phyloP scores from a whole-genome alignment of 2,113 vertebrate species.

The Nesoenas mayeri region DNA sequence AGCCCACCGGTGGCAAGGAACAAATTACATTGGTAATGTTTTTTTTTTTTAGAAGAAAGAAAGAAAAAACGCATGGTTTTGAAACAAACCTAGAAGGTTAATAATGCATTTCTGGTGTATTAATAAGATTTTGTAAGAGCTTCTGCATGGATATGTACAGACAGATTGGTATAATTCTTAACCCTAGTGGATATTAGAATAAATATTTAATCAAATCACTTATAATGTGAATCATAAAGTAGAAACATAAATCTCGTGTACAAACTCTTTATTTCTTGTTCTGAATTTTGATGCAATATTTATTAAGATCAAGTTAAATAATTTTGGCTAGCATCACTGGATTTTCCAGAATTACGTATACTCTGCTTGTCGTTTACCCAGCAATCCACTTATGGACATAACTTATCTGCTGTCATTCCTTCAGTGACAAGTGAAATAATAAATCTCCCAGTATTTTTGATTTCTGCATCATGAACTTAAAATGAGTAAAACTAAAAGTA shows the following conservation, averaged over 20 bases:
- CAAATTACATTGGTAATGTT: background rate
- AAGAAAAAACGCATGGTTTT: background rate
- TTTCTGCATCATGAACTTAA: background rate
- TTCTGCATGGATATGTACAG: slow-evolving; percentile 9
- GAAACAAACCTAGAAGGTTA: background rate
- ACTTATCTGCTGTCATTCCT: background rate
- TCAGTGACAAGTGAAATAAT: background rate
- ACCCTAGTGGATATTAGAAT: slow-evolving; percentile 57
- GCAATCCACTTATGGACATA: background rate
- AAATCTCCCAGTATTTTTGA: background rate
- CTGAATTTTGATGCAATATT: slow-evolving; percentile 63
- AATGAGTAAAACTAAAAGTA: background rate
- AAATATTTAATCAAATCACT: slow-evolving; percentile 74
- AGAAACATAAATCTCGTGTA: slow-evolving; percentile 69
- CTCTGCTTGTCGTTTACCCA: background rate
- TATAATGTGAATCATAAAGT: slow-evolving; percentile 43
- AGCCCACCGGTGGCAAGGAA: background rate
- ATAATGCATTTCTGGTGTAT: background rate
- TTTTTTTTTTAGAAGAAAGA: background rate
- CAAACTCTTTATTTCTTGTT: slow-evolving; percentile 62
- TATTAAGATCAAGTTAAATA: slow-evolving; percentile 53
- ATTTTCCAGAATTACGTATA: background rate
- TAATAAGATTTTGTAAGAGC: slow-evolving; percentile 19
- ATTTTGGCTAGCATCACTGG: slow-evolving; percentile 26
- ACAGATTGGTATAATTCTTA: slow-evolving; percentile 63